Conservation (phyloP, 2,888 invertebrate species). For the Rhyacophila evoluta region DNA sequence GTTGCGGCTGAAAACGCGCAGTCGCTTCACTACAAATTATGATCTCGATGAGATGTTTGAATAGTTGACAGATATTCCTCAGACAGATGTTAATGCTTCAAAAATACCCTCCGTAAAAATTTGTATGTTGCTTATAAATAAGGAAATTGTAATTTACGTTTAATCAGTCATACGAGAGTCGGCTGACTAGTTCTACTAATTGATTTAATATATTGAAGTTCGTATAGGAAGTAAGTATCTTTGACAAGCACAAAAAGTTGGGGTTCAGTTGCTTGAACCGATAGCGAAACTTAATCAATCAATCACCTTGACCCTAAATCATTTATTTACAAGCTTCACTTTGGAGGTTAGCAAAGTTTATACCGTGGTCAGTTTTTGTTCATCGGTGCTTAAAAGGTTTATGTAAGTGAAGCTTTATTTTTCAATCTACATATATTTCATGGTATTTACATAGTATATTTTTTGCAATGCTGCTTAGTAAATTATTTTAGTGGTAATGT, state of each 20-base stretch:
- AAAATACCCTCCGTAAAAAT: no score
- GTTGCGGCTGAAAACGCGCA: no score
- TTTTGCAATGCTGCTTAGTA: background rate
- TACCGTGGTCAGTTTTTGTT: background rate
- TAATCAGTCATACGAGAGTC: background rate
- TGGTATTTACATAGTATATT: background rate
- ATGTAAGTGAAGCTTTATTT: background rate
- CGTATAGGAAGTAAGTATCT: background rate
- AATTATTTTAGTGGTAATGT: no score
- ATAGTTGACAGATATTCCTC: no score
- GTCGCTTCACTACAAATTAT: no score
- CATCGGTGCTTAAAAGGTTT: background rate
- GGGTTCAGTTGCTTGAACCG: background rate
- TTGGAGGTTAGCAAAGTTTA: background rate
- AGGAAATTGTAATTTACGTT: no score
- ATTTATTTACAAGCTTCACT: background rate
- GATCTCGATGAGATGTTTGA: no score
- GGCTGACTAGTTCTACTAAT: no score
- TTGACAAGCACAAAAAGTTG: background rate
- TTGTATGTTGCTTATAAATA: no score
- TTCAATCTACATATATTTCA: background rate
- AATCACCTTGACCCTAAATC: slow-evolving; percentile 4
- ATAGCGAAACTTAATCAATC: background rate
- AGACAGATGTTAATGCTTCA: no score
- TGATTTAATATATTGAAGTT: background rate